A percentile compares a stretch with the other conserved stretches of the same genome.
Conservation (phyloP, 2,797 vertebrate species). For the Sorex maritimensis region DNA sequence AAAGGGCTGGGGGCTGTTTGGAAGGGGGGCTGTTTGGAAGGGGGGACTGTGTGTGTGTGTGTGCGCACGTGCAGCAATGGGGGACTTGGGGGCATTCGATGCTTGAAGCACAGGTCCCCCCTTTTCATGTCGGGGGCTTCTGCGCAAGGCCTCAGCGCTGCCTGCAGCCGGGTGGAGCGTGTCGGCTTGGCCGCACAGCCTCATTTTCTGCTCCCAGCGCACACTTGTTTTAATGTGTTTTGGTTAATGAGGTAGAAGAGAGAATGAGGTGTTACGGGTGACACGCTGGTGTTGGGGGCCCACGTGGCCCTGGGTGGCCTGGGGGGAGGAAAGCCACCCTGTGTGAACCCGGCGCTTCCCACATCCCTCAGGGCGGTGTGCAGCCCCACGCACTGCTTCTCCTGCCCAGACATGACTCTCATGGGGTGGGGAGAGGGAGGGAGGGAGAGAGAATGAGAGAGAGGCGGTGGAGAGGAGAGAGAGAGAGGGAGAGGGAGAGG, state of each 20-base stretch:
- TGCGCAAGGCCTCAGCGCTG: constrained; percentile 86
- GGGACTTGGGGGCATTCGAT: too few species aligned
- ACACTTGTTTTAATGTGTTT: constrained; percentile 92
- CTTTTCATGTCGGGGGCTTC: constrained; percentile 28
- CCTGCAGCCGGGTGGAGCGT: constrained; percentile 91
- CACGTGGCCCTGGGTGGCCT: constrained; percentile 74
- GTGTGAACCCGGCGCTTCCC: constrained; percentile 76
- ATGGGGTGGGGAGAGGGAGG: too few species aligned
- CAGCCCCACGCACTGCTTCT: neutral
- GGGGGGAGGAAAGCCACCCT: constrained; percentile 79
- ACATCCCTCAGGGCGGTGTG: constrained; percentile 70
- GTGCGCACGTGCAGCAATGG: neutral
- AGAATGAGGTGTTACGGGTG: constrained; percentile 90
- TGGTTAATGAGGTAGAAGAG: constrained; percentile 92
- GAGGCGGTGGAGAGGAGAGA: too few species aligned
- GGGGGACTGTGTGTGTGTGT: neutral
- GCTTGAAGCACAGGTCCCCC: neutral
- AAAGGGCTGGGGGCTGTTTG: neutral
- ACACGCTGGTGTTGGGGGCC: constrained; percentile 80
- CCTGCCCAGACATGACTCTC: too few species aligned
- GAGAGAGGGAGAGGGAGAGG: too few species aligned
- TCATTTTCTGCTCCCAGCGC: constrained; percentile 92
- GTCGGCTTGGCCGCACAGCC: constrained; percentile 92
- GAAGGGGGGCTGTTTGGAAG: neutral
- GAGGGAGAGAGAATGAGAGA: too few species aligned